Evolutionary conservation across 2,113 vertebrate genomes (phyloP), one percentile per base, ranked within the genome.

Genomic region (Sprattus sprattus): DNA sequence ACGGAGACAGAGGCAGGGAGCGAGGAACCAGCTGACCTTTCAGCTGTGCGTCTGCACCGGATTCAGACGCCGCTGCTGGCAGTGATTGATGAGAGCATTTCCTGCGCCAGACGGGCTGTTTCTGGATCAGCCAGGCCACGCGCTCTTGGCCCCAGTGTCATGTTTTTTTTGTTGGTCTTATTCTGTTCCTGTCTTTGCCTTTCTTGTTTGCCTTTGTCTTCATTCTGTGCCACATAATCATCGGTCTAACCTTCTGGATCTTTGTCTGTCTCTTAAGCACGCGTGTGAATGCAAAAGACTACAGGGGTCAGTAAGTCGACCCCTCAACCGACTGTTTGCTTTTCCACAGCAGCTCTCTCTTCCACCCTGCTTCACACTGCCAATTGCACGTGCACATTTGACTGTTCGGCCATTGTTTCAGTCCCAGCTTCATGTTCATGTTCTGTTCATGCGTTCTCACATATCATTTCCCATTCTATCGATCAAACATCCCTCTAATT

Each of bases 271-370:
- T 82, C 60, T 75, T 10, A 39, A 39, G 67, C 71, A 78, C 4
- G n/a, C 28, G 85, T 45, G 67, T 28, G 25, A 52, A 85, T 64
- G 44, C 46, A 67, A 64, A 87, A 89, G 87, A 83, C 88, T 83
- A 22, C 87, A 89, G 85, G 86, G 87, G 89, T 93, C 93, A 92
- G 90, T 90, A 92, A 89, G 89, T 90, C 89, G 91, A 93, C 90
- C 92, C 88, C 90, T 89, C 81, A 82, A 90, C 88, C 82, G 87
- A 39, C 39, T 32, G 10, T 10, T 75, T 15, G 1, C 28, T 13
- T 11, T 75, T 75, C 71, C 71, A 39, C 28, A 39, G 28, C 71
- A 75, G 28, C 64, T 3, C 39, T n/a, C 15, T 50, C 57, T 2
- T 44, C 81, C 47, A 52, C 54, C 45, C 52, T 49, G 57, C 13